A percentile compares a stretch with the other conserved stretches of the same genome.
These are phyloP conservation scores for Drosophila kambysellisi DNA, from an alignment of 2,888 invertebrate genomes.

Conservation along the genomic window DNA sequence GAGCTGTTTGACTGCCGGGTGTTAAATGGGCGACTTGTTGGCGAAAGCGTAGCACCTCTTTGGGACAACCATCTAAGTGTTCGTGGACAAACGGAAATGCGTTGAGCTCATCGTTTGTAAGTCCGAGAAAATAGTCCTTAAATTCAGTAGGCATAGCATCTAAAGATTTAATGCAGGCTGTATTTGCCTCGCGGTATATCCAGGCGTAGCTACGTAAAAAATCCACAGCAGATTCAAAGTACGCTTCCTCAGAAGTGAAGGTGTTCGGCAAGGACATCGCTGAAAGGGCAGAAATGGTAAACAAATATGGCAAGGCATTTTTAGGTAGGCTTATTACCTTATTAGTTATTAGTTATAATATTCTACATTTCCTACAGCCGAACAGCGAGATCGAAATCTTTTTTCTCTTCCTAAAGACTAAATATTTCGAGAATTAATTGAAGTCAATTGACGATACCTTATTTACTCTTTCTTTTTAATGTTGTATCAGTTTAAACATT, in stretches of 20 bases:
- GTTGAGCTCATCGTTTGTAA: conserved; percentile 86
- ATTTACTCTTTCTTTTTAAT: background rate
- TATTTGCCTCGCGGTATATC: conserved; percentile 89
- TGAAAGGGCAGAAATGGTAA: conserved; percentile 23
- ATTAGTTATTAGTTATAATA: background rate
- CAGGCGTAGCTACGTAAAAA: conserved; percentile 88
- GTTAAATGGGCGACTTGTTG: conserved; percentile 63
- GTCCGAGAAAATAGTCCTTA: conserved; percentile 84
- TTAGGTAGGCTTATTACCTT: background rate
- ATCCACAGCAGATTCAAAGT: conserved; percentile 86
- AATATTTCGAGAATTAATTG: background rate
- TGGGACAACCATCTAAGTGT: conserved; percentile 10
- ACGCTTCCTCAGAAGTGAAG: conserved; percentile 82
- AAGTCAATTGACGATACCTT: background rate
- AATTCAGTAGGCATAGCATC: conserved; percentile 87
- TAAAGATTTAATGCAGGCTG: conserved; percentile 87
- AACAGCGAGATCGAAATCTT: background rate
- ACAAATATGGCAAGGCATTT: background rate
- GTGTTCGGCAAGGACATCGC: conserved; percentile 84
- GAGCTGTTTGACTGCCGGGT: conserved; percentile 42
- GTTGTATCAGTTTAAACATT: background rate
- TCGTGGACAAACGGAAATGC: conserved; percentile 83
- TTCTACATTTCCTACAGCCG: background rate
- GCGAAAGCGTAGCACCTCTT: conserved; percentile 68
- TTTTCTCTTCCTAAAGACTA: background rate